Evolutionary conservation across 1,140 invertebrate species (phyloP).

Genomic region (Drosophila oshimai): DNA sequence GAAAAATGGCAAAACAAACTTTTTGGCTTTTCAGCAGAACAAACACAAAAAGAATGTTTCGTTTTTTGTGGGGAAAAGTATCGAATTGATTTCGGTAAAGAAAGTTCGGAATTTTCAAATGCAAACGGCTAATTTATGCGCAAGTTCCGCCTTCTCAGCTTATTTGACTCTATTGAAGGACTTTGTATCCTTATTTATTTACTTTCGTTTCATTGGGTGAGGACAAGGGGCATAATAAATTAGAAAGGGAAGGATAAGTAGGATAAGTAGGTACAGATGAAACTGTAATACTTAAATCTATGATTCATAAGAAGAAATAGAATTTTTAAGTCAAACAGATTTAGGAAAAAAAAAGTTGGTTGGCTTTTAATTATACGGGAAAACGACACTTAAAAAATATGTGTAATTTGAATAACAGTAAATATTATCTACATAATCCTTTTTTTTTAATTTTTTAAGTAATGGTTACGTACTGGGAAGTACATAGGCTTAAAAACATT

Average conservation of each 20-base stretch:
- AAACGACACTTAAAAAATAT: no score
- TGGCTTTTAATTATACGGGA: no score
- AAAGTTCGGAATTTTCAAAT: constrained; percentile 72
- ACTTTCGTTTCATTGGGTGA: constrained; percentile 45
- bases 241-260: not conserved
- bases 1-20: constrained; percentile 78
- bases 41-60: constrained; percentile 30
- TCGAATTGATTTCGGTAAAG: constrained; percentile 67
- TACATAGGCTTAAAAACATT: no score
- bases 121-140: constrained; percentile 78
- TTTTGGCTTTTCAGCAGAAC: constrained; percentile 67
- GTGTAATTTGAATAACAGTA: no score
- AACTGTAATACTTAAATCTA: not conserved
- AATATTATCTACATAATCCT: no score
- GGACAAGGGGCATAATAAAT: constrained; percentile 10
- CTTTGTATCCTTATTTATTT: constrained; percentile 64
- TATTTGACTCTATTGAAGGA: constrained; percentile 36
- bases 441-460: no score
- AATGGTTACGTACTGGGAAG: no score
- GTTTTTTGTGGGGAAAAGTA: constrained; percentile 53
- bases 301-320: not conserved
- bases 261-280: not conserved
- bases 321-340: not conserved
- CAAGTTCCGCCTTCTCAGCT: constrained; percentile 67
- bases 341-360: no score